Evolutionary conservation across 2,797 vertebrate genomes (phyloP).

Genomic region (Phrynocephalus guinanensis): DNA sequence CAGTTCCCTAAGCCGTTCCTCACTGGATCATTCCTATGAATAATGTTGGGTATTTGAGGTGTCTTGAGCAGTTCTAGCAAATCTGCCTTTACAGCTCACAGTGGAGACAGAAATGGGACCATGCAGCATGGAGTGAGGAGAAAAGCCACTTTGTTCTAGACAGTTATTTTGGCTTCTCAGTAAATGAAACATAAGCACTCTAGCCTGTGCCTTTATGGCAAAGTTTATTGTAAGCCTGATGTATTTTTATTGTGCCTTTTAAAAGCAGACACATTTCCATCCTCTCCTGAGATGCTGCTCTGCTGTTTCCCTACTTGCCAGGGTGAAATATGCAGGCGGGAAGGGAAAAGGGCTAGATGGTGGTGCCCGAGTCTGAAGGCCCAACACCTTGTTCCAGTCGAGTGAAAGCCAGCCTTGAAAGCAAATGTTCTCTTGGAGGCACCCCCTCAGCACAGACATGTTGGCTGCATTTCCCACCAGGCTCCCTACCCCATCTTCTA

Average conservation of each 20-base stretch:
- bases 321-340: constrained; percentile 26
- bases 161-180: background rate
- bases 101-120: background rate
- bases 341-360: constrained; percentile 11
- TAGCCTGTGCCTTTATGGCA: constrained; percentile 32
- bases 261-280: constrained; percentile 63
- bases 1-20: too few relatives aligned
- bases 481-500: background rate
- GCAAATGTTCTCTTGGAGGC: too few relatives aligned
- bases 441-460: background rate
- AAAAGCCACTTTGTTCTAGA: background rate
- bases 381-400: too few relatives aligned
- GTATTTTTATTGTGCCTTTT: constrained; percentile 58
- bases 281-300: constrained; percentile 62
- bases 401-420: background rate
- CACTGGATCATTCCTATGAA: background rate
- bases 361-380: constrained; percentile 59
- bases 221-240: constrained; percentile 59
- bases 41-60: background rate
- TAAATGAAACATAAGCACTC: constrained; percentile 36
- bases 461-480: too few relatives aligned
- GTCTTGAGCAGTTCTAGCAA: background rate
- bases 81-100: background rate
- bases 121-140: background rate
- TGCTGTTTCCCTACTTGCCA: constrained; percentile 54